Evolutionary conservation across 1,140 invertebrate genomes (phyloP).

Genomic region (Brevipalpus yothersi): DNA sequence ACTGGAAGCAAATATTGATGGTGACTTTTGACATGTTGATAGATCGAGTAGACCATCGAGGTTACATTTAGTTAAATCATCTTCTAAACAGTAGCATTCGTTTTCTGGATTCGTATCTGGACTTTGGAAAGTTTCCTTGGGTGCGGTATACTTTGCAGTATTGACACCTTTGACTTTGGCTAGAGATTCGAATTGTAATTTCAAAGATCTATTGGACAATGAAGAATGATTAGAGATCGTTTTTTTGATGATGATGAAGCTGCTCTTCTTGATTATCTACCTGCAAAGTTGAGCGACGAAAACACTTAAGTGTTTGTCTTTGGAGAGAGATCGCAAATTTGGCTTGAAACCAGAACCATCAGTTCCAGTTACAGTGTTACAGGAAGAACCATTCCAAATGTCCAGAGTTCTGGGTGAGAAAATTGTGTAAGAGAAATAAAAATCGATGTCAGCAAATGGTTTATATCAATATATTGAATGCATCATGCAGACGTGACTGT

Average conservation of each 20-base stretch:
- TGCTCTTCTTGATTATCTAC: not conserved
- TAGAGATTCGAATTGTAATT: conserved; percentile 12
- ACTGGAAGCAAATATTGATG: conserved; percentile 16
- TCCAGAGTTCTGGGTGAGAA: too few species aligned
- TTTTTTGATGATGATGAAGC: not conserved
- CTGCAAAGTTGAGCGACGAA: conserved; percentile 16
- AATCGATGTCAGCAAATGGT: too few species aligned
- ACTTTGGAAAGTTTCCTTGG: conserved; percentile 8
- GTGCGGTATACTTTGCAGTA: conserved; percentile 12
- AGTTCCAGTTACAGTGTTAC: conserved; percentile 16
- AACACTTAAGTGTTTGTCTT: conserved; percentile 13
- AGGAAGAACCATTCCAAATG: conserved; percentile 1
- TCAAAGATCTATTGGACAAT: conserved; percentile 9
- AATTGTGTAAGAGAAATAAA: too few species aligned
- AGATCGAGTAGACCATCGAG: conserved; percentile 14
- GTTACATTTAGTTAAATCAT: conserved; percentile 9
- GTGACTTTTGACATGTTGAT: conserved; percentile 12
- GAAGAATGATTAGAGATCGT: not conserved
- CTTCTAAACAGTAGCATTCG: conserved; percentile 12
- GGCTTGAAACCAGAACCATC: conserved; percentile 17
- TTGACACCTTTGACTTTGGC: conserved; percentile 13
- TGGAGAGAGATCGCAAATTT: conserved; percentile 9
- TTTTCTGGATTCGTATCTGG: conserved; percentile 7
- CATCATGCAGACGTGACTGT: not conserved
- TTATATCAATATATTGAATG: too few species aligned